Base-by-base conservation (phyloP, 1,140 invertebrate species). In the Metopolophium dirhodum region DNA sequence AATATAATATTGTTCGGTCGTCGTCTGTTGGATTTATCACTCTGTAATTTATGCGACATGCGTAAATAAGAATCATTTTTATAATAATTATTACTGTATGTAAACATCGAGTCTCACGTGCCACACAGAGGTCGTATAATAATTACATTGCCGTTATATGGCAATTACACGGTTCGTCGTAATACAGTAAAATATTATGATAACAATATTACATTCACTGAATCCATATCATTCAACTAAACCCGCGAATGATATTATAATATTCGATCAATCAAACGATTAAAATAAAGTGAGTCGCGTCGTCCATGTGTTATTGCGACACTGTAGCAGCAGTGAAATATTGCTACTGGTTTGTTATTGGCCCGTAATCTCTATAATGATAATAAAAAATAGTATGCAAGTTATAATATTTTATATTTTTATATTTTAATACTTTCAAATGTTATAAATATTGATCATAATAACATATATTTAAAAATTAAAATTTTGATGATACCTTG, bases 1-100 rank as follows among this genome's bases (percentile, higher is more conserved):
- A 86, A 86, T 86, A 85, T 85, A 18, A 23, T 86, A 41, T 86
- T 86, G 45, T 86, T 86, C 4, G 26, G 85, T 26, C 85, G 85
- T 86, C 85, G 85, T 86, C 85, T 86, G 85, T 86, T 86, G 85
- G 85, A 86, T 41, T 86, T 37, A 83, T n/a, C 61, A 77, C n/a
- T 7, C 61, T n/a, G 4, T n/a, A 77, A 77, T 35, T 77, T 20
- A n/a, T 77, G 14, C 61, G 6, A 14, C n/a, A n/a, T 77, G 41
- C 41, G 30, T 77, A 77, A 77, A 77, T 77, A 68, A 68, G 11
- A 68, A 68, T 68, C 11, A n/a, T 77, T n/a, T 7, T 77, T 77
- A 77, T n/a, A 7, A n/a, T 77, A n/a, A 68, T 68, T 18, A 77
- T 61, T 61, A 61, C 30, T 61, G 57, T 20, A 77, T 77, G 61